Conservation (phyloP, 2,888 invertebrate genomes). For the Aleiodes leptofemur region DNA sequence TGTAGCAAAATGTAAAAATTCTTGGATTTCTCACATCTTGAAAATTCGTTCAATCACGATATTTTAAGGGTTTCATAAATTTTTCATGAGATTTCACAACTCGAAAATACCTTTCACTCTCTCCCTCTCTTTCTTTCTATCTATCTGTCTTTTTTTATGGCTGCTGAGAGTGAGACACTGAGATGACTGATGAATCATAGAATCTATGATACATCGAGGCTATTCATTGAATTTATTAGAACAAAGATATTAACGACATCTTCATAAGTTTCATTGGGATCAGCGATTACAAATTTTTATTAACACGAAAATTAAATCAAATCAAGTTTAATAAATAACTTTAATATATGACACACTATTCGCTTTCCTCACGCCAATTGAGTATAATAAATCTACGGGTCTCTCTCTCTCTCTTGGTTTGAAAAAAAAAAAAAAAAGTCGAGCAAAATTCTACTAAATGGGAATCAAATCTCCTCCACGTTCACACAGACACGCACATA, state of each 20-base stretch:
- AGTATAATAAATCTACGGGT: constrained; percentile 45
- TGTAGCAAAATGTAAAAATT: constrained; percentile 57
- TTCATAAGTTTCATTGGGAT: constrained; percentile 64
- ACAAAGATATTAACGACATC: constrained; percentile 60
- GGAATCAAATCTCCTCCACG: constrained; percentile 19
- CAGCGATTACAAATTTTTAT: constrained; percentile 60
- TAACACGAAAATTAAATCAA: constrained; percentile 70
- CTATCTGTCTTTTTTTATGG: background rate
- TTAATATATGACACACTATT: constrained; percentile 54
- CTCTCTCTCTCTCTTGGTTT: background rate
- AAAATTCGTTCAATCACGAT: constrained; percentile 65
- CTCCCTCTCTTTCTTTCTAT: constrained; percentile 9
- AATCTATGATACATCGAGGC: background rate
- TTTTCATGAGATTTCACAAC: constrained; percentile 59
- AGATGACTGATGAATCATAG: constrained; percentile 3
- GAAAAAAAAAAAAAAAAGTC: background rate
- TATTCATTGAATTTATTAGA: background rate
- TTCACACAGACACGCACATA: constrained; percentile 39
- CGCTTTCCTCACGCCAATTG: constrained; percentile 67
- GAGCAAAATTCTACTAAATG: constrained; percentile 27
- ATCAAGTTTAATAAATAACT: constrained; percentile 65
- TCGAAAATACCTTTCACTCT: constrained; percentile 15
- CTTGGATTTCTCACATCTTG: constrained; percentile 68
- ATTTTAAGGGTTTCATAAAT: constrained; percentile 68
- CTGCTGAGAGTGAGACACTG: too few relatives aligned